Evolutionary conservation across 2,113 vertebrate species (phyloP), one percentile per base, ranked within the genome.

Genomic region (Cephalophus harveyi): DNA sequence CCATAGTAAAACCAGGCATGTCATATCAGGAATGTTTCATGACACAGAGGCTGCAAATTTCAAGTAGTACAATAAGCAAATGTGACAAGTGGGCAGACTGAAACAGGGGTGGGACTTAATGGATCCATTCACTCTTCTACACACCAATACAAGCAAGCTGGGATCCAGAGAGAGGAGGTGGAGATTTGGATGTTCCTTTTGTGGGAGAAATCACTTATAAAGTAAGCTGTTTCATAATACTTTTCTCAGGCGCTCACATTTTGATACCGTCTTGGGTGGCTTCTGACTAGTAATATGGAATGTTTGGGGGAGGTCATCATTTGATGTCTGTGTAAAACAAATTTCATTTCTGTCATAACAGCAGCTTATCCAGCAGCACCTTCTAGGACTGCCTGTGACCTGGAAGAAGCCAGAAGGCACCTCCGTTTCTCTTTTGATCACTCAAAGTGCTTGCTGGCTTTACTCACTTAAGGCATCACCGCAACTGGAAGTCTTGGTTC

Each of bases 171-270:
- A 9, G 1, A 30, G 5, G 99, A 98, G 95, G 86, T 98, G 97
- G 6, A 95, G 98, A 87, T 97, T 99, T 99, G 62, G 43, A 92
- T 27, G 84, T 98, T 0, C 95, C 98, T 5, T 64, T 89, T 9
- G 98, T 99, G 98, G 98, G 98, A 6, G 98, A 98, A 46, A 99
- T 98, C 36, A 94, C 99, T 88, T 99, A 98, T 92, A 97, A 99
- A 97, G 89, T 98, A 4, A 5, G 91, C 98, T 92, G 96, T 46
- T 89, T 90, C 62, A 27, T 28, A 83, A 71, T 71, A 2, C 46
- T 78, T 86, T 93, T 91, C 30, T 23, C 84, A 30, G 30, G 3
- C 2, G 2, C 50, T 78, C 71, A 62, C 7, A 55, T 91, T 92
- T 85, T 83, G 50, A 59, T 60, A 48, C 59, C 1, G 1, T 55